Evolutionary conservation across 2,888 invertebrate genomes (phyloP), one percentile per base, ranked within the genome.

Genomic region (Eupithecia abbreviata): DNA sequence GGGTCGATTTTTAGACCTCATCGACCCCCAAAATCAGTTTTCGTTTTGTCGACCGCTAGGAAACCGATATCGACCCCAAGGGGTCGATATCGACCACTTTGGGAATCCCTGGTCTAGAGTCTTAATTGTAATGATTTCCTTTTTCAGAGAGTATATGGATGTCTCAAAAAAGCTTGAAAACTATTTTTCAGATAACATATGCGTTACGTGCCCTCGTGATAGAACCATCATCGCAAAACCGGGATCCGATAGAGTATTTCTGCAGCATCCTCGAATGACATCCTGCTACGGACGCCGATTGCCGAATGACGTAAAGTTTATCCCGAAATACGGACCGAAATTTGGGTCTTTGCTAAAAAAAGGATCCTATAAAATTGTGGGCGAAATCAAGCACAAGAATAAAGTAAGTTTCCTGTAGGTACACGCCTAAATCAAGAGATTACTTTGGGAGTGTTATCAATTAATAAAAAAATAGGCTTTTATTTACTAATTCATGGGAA

Each of bases 131-230:
- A 49, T 4, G 49, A 12, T 49, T 13, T 49, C 12, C 49, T 4
- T 49, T 49, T 49, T 49, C 13, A 47, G 47, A 47, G 7, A 10
- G 10, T 10, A 13, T 12, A 12, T 13, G 3, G 47, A 12, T 49
- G 12, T 49, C 6, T 12, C 47, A 49, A 6, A 58, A 18, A 58
- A 5, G 5, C 15, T n/a, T n/a, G 2, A 55, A 55, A 55, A 7
- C 51, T 18, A n/a, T 9, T n/a, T 79, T 77, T 66, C 77, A 82
- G 78, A 77, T 72, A 74, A 86, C 66, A 71, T 85, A 6, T 95
- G 95, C 80, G 85, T 95, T n/a, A 88, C 85, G 80, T 95, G 95
- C 83, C 95, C 95, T 13, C 87, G 87, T 62, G 95, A 95, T 78
- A 88, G 91, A 81, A 94, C 94, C 3, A 79, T 95, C 62, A 86